Evolutionary conservation across 2,113 vertebrate genomes (phyloP), one percentile per base, ranked within the genome.

Genomic region (Halcyon malimbica): DNA sequence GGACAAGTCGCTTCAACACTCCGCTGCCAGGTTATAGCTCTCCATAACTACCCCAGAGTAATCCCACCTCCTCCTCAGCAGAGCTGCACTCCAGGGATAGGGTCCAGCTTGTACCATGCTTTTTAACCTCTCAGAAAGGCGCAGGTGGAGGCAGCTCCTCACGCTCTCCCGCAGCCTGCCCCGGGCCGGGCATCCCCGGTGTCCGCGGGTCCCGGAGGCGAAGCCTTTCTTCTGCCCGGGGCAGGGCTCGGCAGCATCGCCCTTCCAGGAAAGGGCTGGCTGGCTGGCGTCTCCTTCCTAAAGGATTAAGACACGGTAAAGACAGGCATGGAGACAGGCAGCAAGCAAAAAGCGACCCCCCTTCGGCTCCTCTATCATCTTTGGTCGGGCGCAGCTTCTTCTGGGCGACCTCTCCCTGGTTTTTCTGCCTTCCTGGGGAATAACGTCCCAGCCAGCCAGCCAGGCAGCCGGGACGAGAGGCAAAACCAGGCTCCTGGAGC

Each of bases 221-320:
- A 62, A 76, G 84, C 46, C 87, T 95, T 94, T 51, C 71, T 96
- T 54, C 93, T 96, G 89, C 93, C 97, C 81, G 92, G 95, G 53
- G 94, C 92, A 79, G 87, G 79, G 81, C 90, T 93, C 71, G 90
- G 89, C 93, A 91, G 83, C 95, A 97, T 97, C 74, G 64, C 82
- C 89, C 69, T 56, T 90, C 77, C 92, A n/a, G 82, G 50, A 83
- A 91, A 68, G 63, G 65, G 94, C 93, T 71, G 62, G 46, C 79
- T 60, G 79, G 67, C 87, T 4, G 71, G 51, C 26, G 64, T 62
- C 56, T 84, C 82, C 80, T 94, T 95, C 93, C 97, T 97, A 94
- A 59, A 90, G 94, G 86, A 94, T 95, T 71, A 96, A 97, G 65
- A 96, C 29, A 87, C 82, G 67, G 68, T 16, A 91, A 93, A 95